Conservation (phyloP, 2,113 vertebrate genomes). For the Genyomyrus donnyi region DNA sequence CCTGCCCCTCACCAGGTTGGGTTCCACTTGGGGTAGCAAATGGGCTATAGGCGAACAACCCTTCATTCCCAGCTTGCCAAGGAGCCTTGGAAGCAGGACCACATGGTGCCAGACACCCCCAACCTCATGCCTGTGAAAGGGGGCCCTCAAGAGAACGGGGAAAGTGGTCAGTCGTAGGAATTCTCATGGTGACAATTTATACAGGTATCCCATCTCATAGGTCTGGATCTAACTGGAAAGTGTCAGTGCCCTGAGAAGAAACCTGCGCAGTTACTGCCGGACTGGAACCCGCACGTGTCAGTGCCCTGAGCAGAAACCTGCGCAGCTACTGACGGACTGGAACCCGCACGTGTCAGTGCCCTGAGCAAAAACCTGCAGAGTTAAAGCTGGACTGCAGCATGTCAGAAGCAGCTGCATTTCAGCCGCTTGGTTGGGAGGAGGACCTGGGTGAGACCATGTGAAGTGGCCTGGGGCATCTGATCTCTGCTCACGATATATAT, state of each 20-base stretch:
- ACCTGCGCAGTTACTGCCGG: not conserved
- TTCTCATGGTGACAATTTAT: conserved; percentile 10
- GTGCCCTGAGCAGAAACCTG: not conserved
- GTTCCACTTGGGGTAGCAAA: not conserved
- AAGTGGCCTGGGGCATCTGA: not conserved
- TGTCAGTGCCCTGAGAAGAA: not conserved
- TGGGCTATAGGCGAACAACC: not conserved
- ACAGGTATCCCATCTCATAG: not conserved
- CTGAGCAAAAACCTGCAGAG: not conserved
- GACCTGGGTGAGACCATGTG: not conserved
- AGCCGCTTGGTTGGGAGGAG: not conserved
- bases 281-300: not conserved
- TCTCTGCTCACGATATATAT: not conserved
- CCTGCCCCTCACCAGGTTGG: not conserved
- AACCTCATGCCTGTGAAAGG: not conserved
- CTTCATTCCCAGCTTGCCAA: not conserved
- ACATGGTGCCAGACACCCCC: not conserved
- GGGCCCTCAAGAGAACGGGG: not conserved
- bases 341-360: not conserved
- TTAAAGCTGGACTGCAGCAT: not conserved
- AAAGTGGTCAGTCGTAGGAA: not conserved
- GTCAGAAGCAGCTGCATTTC: not conserved
- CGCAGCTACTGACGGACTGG: not conserved
- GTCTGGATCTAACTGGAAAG: conserved; percentile 34
- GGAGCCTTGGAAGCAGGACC: not conserved